Percentiles rank a stretch among this genome's conserved stretches.
Conservation (phyloP, 2,888 invertebrate genomes). For the Lysandra coridon region DNA sequence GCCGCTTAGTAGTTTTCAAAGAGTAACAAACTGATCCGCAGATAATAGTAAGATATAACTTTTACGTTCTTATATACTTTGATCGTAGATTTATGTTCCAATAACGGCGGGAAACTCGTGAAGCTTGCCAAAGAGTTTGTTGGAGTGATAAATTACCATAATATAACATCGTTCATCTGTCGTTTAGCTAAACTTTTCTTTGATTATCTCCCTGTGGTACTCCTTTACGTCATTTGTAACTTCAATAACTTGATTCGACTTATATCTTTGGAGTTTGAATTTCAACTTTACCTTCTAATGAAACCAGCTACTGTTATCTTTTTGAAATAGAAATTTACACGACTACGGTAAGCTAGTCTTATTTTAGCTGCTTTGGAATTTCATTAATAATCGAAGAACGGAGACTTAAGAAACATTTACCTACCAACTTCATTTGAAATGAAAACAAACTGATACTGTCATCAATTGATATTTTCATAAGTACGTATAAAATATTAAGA, state of each 20-base stretch:
- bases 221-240: constrained; percentile 71
- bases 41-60: not conserved
- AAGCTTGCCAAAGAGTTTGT: constrained; percentile 12
- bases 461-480: no score
- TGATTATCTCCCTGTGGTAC: constrained; percentile 69
- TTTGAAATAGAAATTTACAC: not conserved
- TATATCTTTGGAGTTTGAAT: constrained; percentile 22
- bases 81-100: constrained; percentile 27
- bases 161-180: constrained; percentile 74
- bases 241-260: constrained; percentile 32
- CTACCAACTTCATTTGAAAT: no score
- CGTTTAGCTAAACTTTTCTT: constrained; percentile 75
- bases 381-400: no score
- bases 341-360: no score
- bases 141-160: constrained; percentile 77
- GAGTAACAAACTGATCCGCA: not conserved
- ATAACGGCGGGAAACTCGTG: constrained; percentile 20
- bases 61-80: not conserved
- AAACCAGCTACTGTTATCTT: not conserved
- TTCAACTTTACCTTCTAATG: constrained; percentile 12
- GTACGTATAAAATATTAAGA: no score
- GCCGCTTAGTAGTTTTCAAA: not conserved
- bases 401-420: no score
- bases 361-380: no score
- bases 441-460: no score